Evolutionary conservation across 92 coral and sea anemone species (phyloP), one percentile per base, ranked within the genome.

Genomic region (Porites cylindrica): DNA sequence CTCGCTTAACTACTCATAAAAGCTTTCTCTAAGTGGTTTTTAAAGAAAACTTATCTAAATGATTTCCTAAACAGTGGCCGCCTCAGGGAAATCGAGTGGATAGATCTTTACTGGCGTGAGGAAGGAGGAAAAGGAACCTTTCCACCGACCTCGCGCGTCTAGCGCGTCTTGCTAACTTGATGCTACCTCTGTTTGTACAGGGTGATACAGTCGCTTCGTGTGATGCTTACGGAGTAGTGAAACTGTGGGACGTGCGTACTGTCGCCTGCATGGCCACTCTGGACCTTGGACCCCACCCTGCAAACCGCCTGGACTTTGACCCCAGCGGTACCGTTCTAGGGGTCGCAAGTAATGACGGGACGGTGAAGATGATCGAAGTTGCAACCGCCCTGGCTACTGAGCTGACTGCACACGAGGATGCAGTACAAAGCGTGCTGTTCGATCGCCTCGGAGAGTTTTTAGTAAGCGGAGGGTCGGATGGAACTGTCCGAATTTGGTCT

Each of bases 121-220:
- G 47, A 38, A 38, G 47, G 47, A 38, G 47, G 47, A 38, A 38
- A 2, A 38, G 7, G 47, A 38, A 38, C 47, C 7, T 38, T 38
- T 38, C 47, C 47, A 3, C 47, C 47, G 6, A 4, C 47, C 47
- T 38, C 47, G 47, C 47, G 47, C 47, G 0, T 38, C 47, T 0
- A 38, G 47, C 6, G 47, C 47, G 47, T 38, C 47, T 38, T 38
- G 47, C 47, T 38, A 38, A 38, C 47, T 2, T 56, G 16, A 10
- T 17, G 3, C 10, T 19, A 51, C 13, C 53, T 43, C 12, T 0
- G 59, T 75, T 14, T 38, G 53, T 72, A 10, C 85, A 97, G 99
- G 99, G 99, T 61, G 99, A 97, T 70, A 97, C 95, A 19, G 95
- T 97, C 51, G 98, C 99, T 21, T 97, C 99, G 4, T 97, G 99